Evolutionary conservation across 1,140 invertebrate genomes (phyloP).

Genomic region (Littorina saxatilis): DNA sequence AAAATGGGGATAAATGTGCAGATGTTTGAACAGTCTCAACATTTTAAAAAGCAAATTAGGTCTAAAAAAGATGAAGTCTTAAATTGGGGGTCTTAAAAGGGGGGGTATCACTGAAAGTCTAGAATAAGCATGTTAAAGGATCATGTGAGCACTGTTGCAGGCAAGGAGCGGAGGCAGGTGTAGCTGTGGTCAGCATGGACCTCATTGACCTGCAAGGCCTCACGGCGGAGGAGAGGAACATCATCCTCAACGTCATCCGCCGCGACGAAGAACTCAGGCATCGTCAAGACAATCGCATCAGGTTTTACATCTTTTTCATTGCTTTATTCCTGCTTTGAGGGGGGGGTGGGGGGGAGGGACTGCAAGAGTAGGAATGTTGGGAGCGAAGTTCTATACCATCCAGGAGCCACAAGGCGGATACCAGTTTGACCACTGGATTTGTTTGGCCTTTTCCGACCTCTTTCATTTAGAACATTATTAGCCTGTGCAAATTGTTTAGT

Average conservation of each 20-base stretch:
- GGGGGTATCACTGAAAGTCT: no score
- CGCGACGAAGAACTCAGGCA: constrained; percentile 52
- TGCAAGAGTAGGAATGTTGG: background rate
- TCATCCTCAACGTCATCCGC: constrained; percentile 53
- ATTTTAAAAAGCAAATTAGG: background rate
- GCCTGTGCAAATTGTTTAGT: no score
- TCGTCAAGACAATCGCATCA: constrained; percentile 46
- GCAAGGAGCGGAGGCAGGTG: background rate
- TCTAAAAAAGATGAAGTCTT: no score
- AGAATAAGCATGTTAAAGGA: background rate
- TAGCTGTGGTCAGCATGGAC: background rate
- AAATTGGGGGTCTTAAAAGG: background rate
- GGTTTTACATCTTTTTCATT: constrained; percentile 35
- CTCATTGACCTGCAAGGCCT: constrained; percentile 49
- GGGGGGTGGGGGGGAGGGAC: background rate
- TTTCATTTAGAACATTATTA: no score
- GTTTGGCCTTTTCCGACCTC: no score
- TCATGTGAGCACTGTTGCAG: background rate
- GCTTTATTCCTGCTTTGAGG: no score
- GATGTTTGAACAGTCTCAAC: no score
- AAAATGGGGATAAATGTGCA: no score
- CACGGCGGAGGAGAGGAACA: constrained; percentile 49
- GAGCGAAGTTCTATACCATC: no score
- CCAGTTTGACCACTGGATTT: background rate
- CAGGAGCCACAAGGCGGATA: background rate